phyloP scores from a whole-genome alignment of 2,888 invertebrate genomes.

The Caenorhabditis plicata region DNA sequence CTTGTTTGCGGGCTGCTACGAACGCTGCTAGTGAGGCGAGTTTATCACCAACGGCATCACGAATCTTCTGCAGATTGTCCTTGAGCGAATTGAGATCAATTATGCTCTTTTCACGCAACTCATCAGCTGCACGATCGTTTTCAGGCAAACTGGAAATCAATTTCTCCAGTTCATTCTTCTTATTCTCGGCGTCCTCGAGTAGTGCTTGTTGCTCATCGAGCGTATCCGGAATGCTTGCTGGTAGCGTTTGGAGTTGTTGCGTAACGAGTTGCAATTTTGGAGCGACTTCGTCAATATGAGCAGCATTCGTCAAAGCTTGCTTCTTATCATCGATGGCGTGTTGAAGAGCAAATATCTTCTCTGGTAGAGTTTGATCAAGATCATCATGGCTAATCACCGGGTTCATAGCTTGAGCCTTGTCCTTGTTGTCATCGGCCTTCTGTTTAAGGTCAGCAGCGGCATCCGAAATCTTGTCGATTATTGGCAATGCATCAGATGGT shows the following conservation, averaged over 20 bases:
- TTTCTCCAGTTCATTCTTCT: slow-evolving; percentile 24
- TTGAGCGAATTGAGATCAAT: slow-evolving; percentile 38
- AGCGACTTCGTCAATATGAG: slow-evolving; percentile 15
- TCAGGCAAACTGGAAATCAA: slow-evolving; percentile 19
- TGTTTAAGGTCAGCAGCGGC: slow-evolving; percentile 10
- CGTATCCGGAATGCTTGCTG: slow-evolving; percentile 9
- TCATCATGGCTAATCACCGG: slow-evolving; percentile 13
- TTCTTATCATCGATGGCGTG: slow-evolving; percentile 14
- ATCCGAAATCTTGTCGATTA: slow-evolving; percentile 12
- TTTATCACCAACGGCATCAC: slow-evolving; percentile 36
- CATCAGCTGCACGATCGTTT: slow-evolving; percentile 17
- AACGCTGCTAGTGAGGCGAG: slow-evolving; percentile 40
- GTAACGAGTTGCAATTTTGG: slow-evolving; percentile 26
- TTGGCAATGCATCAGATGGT: slow-evolving; percentile 6
- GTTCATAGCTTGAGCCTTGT: slow-evolving; percentile 1
- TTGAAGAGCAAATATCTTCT: slow-evolving; percentile 2
- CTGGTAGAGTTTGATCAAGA: slow-evolving; percentile 10
- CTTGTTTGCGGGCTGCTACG: slow-evolving; percentile 37
- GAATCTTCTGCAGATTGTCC: slow-evolving; percentile 26
- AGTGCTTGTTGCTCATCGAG: slow-evolving; percentile 26
- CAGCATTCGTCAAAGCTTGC: slow-evolving; percentile 13
- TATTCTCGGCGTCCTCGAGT: slow-evolving; percentile 28
- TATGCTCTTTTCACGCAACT: slow-evolving; percentile 28
- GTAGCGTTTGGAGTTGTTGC: slow-evolving; percentile 17
- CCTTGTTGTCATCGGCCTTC: slow-evolving; percentile 7